phyloP scores from a whole-genome alignment of 2,113 vertebrate species.

The human (Homo sapiens) region DNA sequence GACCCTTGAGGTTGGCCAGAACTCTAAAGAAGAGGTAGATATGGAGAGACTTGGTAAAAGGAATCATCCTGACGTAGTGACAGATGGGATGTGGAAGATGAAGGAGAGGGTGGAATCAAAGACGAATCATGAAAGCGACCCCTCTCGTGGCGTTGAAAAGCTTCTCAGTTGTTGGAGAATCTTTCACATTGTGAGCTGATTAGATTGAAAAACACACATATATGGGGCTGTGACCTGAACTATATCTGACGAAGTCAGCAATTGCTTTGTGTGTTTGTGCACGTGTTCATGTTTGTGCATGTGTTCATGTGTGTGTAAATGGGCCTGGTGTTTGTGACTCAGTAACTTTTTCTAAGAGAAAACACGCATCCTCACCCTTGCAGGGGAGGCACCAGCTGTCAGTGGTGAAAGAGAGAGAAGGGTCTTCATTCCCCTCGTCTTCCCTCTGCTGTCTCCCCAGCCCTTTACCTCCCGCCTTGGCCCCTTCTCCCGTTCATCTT shows the following conservation, averaged over 20 bases:
- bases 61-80: background rate
- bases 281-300: too few relatives aligned
- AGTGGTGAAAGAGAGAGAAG: background rate
- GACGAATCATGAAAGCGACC: rapidly evolving
- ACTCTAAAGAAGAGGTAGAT: background rate
- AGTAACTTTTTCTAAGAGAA: background rate
- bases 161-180: background rate
- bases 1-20: background rate
- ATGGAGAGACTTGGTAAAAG: background rate
- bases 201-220: rapidly evolving
- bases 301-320: too few relatives aligned
- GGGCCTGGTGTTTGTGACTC: background rate
- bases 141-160: rapidly evolving
- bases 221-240: background rate
- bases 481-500: background rate
- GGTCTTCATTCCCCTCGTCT: too few relatives aligned
- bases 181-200: background rate
- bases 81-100: background rate
- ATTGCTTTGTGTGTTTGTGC: rapidly evolving
- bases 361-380: background rate
- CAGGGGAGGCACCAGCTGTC: too few relatives aligned
- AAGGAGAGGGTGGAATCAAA: background rate
- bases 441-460: rapidly evolving
- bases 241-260: rapidly evolving
- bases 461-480: background rate